A percentile compares a stretch with the other conserved stretches of the same genome.
These are phyloP conservation scores for Agelas oroides DNA, from an alignment of 37 sponge, comb jelly and placozoan species.

Conservation along the genomic window DNA sequence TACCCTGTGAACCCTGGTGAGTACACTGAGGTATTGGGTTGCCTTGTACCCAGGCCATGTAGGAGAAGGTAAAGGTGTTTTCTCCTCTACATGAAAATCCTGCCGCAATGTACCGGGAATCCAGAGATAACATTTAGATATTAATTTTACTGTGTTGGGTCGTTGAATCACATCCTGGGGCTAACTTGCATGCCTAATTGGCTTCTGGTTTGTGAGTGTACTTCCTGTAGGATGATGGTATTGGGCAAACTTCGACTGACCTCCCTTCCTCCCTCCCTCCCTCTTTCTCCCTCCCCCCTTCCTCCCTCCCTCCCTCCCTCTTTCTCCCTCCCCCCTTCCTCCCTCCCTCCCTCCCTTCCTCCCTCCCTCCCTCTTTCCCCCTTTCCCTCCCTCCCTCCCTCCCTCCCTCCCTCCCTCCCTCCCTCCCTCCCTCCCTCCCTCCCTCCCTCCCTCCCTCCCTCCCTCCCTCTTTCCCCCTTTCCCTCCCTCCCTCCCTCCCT, in stretches of 20 bases:
- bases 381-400: neutral
- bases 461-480: neutral
- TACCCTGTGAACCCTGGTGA: too few species aligned
- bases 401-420: neutral
- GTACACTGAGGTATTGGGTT: too few species aligned
- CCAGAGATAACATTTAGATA: too few species aligned
- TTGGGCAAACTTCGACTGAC: neutral
- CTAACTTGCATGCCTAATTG: too few species aligned
- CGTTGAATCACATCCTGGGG: too few species aligned
- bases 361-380: neutral
- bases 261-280: constrained; percentile 4
- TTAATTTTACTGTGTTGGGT: too few species aligned
- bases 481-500: neutral
- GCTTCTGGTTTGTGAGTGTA: too few species aligned
- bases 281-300: neutral
- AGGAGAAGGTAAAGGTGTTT: too few species aligned
- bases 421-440: constrained; percentile 6
- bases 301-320: neutral
- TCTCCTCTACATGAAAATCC: too few species aligned
- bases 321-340: neutral
- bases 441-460: neutral
- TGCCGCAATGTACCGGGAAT: too few species aligned
- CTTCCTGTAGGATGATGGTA: neutral
- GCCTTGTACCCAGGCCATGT: too few species aligned
- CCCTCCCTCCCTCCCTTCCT: too few species aligned